phyloP scores from a whole-genome alignment of 2,797 vertebrate species.

The Parambassis ranga region DNA sequence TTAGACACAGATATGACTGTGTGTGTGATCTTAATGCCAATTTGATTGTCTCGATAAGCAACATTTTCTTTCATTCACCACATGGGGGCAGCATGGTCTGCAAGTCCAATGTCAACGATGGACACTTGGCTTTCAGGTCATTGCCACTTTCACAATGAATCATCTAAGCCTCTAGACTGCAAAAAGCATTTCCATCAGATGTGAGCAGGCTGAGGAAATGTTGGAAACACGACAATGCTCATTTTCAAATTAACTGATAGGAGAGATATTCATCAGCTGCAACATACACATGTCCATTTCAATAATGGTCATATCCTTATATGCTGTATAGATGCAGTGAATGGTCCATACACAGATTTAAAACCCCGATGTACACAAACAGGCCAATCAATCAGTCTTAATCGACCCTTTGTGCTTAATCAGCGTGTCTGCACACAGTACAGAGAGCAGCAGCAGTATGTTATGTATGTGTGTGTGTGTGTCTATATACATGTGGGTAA shows the following conservation, averaged over 20 bases:
- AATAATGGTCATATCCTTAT: no score
- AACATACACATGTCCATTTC: no score
- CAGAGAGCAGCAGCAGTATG: slow-evolving; percentile 9
- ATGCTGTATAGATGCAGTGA: no score
- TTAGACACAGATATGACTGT: no score
- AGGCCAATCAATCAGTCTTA: slow-evolving; percentile 33
- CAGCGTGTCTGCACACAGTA: slow-evolving; percentile 38
- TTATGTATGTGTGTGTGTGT: not conserved
- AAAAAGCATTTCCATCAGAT: not conserved
- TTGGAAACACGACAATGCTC: not conserved
- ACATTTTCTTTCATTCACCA: slow-evolving; percentile 27
- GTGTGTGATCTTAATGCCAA: not conserved
- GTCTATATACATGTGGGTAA: slow-evolving; percentile 16
- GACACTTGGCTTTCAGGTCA: not conserved
- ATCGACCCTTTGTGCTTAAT: slow-evolving; percentile 47
- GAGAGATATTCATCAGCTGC: slow-evolving; percentile 1
- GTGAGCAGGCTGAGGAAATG: not conserved
- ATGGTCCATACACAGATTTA: no score
- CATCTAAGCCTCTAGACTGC: not conserved
- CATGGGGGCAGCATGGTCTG: slow-evolving; percentile 62
- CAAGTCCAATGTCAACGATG: not conserved
- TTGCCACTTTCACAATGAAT: slow-evolving; percentile 17
- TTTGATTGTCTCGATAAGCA: not conserved
- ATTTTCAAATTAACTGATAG: slow-evolving; percentile 8
- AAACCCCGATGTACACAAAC: slow-evolving; percentile 27